Percentiles rank a stretch among this genome's conserved stretches.
These are phyloP conservation scores for Pipistrellus kuhlii DNA, from an alignment of 2,797 vertebrate genomes.

Conservation along the genomic window DNA sequence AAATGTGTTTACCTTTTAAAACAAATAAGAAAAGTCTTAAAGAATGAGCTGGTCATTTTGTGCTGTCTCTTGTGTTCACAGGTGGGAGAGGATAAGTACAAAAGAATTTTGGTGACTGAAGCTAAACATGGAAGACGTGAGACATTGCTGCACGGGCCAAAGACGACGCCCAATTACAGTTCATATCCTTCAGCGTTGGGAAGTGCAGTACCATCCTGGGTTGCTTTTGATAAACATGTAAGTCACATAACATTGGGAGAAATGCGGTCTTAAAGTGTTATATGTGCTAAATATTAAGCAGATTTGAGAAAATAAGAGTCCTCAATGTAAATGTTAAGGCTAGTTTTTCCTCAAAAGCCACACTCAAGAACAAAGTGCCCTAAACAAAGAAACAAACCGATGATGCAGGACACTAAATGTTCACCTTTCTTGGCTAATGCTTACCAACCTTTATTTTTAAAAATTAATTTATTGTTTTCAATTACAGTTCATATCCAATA, in stretches of 20 bases:
- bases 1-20: conserved; percentile 47
- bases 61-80: conserved; percentile 81
- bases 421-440: conserved; percentile 41
- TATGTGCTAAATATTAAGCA: not conserved
- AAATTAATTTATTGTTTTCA: not conserved
- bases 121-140: conserved; percentile 93
- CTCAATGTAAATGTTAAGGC: conserved; percentile 3
- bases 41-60: conserved; percentile 44
- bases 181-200: conserved; percentile 87
- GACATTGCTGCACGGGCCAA: conserved; percentile 85
- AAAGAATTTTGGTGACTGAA: conserved; percentile 88
- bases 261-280: conserved; percentile 42
- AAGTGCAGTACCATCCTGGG: conserved; percentile 89
- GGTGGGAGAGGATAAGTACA: conserved; percentile 92
- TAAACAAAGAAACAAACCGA: conserved; percentile 26
- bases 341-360: conserved; percentile 48
- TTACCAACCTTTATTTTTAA: not conserved
- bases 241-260: conserved; percentile 37
- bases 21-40: conserved; percentile 1
- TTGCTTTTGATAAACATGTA: conserved; percentile 96
- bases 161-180: conserved; percentile 86
- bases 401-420: not conserved
- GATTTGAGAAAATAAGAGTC: conserved; percentile 48
- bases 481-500: not conserved
- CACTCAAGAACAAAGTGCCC: conserved; percentile 27